Percentiles rank a stretch among this genome's conserved stretches.
Evolutionary conservation across 2,888 invertebrate species (phyloP).

Genomic region (Hyles lineata): DNA sequence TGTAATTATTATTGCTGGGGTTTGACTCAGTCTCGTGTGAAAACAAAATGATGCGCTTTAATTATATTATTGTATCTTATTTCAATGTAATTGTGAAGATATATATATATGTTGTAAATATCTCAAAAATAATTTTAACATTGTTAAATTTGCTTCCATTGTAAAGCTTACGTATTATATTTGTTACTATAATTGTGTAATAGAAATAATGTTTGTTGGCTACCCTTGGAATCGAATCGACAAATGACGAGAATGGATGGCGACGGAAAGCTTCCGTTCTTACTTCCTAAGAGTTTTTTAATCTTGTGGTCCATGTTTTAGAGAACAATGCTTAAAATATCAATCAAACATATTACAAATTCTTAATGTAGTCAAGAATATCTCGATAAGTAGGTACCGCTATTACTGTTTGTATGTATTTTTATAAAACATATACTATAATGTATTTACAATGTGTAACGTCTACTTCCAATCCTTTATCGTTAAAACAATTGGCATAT

Average conservation of each 20-base stretch:
- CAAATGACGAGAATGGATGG: slow-evolving; percentile 33
- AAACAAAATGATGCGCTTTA: slow-evolving; percentile 83
- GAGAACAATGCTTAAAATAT: slow-evolving; percentile 73
- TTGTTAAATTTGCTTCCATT: slow-evolving; percentile 81
- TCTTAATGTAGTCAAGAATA: slow-evolving; percentile 67
- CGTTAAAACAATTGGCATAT: slow-evolving; percentile 82
- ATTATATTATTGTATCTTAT: slow-evolving; percentile 71
- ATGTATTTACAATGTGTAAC: slow-evolving; percentile 79
- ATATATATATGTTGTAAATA: slow-evolving; percentile 72
- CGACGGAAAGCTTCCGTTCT: slow-evolving; percentile 32
- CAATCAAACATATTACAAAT: slow-evolving; percentile 81
- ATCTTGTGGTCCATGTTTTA: slow-evolving; percentile 73
- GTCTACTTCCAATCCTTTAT: slow-evolving; percentile 77
- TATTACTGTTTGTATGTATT: slow-evolving; percentile 80
- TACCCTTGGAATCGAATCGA: slow-evolving; percentile 45
- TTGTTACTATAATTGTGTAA: slow-evolving; percentile 72
- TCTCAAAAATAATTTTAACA: slow-evolving; percentile 73
- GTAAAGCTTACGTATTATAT: slow-evolving; percentile 73
- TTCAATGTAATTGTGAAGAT: slow-evolving; percentile 65
- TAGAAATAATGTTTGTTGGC: slow-evolving; percentile 59
- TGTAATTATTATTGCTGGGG: slow-evolving; percentile 75
- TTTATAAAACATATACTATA: slow-evolving; percentile 81
- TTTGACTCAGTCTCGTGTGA: slow-evolving; percentile 72
- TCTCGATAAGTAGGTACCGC: slow-evolving; percentile 65
- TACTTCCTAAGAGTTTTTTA: slow-evolving; percentile 48